These are phyloP conservation scores for Volucella zonaria DNA, from an alignment of 2,888 invertebrate genomes.

Conservation along the genomic window DNA sequence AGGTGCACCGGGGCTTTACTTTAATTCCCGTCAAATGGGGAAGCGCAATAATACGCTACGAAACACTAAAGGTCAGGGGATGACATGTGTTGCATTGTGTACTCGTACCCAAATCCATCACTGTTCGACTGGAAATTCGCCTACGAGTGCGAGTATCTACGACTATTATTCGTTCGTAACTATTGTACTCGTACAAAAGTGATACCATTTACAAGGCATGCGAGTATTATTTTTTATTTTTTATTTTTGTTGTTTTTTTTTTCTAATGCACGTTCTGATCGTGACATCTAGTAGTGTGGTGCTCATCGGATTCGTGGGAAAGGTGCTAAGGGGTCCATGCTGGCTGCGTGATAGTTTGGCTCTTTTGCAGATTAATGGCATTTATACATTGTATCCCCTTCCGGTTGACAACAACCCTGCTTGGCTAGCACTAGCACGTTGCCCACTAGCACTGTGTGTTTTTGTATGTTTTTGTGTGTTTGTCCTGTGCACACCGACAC, in stretches of 20 bases:
- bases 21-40: constrained; percentile 50
- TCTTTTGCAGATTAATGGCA: constrained; percentile 82
- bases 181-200: constrained; percentile 11
- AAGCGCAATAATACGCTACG: constrained; percentile 60
- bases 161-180: background rate
- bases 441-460: constrained; percentile 22
- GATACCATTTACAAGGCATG: background rate
- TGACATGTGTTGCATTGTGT: constrained; percentile 61
- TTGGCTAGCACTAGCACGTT: background rate
- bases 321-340: constrained; percentile 63
- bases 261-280: constrained; percentile 73
- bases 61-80: constrained; percentile 45
- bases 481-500: constrained; percentile 31
- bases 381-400: constrained; percentile 77
- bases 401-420: constrained; percentile 66
- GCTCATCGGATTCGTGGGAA: constrained; percentile 52
- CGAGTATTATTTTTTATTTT: constrained; percentile 8
- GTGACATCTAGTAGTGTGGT: constrained; percentile 58
- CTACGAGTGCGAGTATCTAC: too few species aligned
- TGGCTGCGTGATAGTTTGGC: constrained; percentile 81
- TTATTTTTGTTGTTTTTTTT: constrained; percentile 1
- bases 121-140: too few species aligned
- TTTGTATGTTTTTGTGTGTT: constrained; percentile 27
- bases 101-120: constrained; percentile 17
- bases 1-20: constrained; percentile 55